Evolutionary conservation across 2,797 vertebrate genomes (phyloP), one percentile per base, ranked within the genome.

Genomic region (Loris lydekkerianus): DNA sequence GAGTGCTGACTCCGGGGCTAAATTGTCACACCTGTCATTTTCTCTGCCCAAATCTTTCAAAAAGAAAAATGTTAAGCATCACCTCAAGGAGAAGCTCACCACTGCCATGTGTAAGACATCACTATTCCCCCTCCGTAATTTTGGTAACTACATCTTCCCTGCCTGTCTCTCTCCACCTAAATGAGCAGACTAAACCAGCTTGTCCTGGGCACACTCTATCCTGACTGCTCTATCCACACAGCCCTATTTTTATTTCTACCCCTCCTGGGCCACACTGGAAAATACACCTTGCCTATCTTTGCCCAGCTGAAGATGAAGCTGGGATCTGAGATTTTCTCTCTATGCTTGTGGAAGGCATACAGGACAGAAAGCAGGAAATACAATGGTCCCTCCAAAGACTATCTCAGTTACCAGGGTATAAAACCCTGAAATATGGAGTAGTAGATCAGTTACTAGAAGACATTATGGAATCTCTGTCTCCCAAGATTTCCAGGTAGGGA

Each of bases 31-130:
- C 11, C 23, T 20, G 18, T n/a, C 37, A 0, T 67, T 87, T 53
- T 73, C 31, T 77, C 43, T 46, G 46, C 86, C 73, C 73, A 49
- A 0, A 53, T 60, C 87, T 89, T 91, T 49, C 49, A 6, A 25
- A 25, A 29, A 77, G 10, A 31, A 70, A 56, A 49, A 9, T 56
- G 49, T 77, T 2, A 60, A 69, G 40, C 18, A n/a, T 46, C 46
- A 20, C 63, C 29, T 85, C 37, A 1, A 40, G 43, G 25, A 91
- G 82, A 82, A 87, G 65, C 46, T 18, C 58, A 3, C 9, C 3
- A 3, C 31, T 2, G 27, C 58, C n/a, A 10, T 0, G 0, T 25
- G 23, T 3, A 34, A 23, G 70, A 34, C 25, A 43, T 69, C 25
- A 17, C 1, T 10, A 9, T 29, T 61, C 14, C 11, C 7, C 11